Base-by-base conservation (phyloP, 2,888 invertebrate genomes). In the Anticlea derivata region DNA sequence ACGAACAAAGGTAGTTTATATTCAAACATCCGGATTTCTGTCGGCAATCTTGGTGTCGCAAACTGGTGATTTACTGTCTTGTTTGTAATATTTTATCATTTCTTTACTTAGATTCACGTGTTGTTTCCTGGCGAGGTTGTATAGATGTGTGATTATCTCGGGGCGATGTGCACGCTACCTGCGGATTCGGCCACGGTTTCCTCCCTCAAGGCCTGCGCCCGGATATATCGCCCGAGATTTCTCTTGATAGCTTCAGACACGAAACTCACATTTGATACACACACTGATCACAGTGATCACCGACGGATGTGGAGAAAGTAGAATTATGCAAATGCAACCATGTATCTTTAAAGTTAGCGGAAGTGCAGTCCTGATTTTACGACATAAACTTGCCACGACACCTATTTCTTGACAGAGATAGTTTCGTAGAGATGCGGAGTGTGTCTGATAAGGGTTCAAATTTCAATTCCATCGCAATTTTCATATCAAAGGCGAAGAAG, bases 11-110 rank as follows among this genome's bases (percentile, higher is more conserved):
- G 69, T 68, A 80, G 86, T 85, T 83, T 82, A 75, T 76, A 77
- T 68, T 77, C 75, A 85, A 85, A 88, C 86, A 87, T 89, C 88
- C 88, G 87, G 86, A 80, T 86, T 80, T 68, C 62, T 58, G 65
- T 70, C 69, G 71, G 50, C 60, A 45, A 55, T 49, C 34, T 51
- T 43, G 52, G n/a, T 39, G 34, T 44, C 41, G 55, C 55, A 50
- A 54, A 46, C 52, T 43, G 30, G 33, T 46, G 41, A 52, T 61
- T 61, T 58, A 59, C 56, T 53, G 55, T 56, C 49, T 55, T 54
- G 51, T 61, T 56, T 39, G 51, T 43, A 47, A 45, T 41, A 26
- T 41, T 46, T 55, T 55, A 48, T 51, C 45, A 50, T 55, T 34
- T 53, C 41, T 51, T 26, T 46, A 38, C 46, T 40, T 40, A 12